phyloP scores from a whole-genome alignment of 2,888 invertebrate species.

The Gari tellinella region DNA sequence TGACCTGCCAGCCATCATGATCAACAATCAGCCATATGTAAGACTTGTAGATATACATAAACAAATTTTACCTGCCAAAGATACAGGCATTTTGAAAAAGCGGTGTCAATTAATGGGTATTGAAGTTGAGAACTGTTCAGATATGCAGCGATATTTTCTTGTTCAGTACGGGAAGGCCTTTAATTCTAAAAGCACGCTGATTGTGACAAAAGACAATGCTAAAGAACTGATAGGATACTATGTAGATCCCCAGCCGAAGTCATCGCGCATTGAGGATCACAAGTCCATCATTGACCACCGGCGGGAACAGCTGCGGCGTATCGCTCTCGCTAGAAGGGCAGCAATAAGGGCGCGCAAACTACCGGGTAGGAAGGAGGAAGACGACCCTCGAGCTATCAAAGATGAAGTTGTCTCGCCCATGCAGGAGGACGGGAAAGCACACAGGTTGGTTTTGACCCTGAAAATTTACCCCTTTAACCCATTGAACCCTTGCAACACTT shows the following conservation, averaged over 20 bases:
- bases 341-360: conserved; percentile 45
- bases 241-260: conserved; percentile 77
- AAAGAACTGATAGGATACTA: conserved; percentile 82
- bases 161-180: conserved; percentile 83
- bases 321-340: conserved; percentile 46
- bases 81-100: conserved; percentile 84
- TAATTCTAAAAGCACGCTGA: conserved; percentile 83
- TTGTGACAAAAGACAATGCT: conserved; percentile 81
- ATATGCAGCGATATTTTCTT: conserved; percentile 84
- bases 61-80: conserved; percentile 84
- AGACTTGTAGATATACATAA: conserved; percentile 84
- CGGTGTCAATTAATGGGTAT: conserved; percentile 82
- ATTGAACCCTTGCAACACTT: no score
- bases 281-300: conserved; percentile 55
- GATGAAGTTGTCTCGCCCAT: conserved; percentile 1
- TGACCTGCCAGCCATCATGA: conserved; percentile 83
- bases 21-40: conserved; percentile 80
- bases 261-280: conserved; percentile 34
- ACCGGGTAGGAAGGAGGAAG: conserved; percentile 36
- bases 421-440: background rate
- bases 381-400: conserved; percentile 32
- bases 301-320: conserved; percentile 46
- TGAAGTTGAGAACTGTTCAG: conserved; percentile 81
- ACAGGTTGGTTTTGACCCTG: conserved; percentile 27
- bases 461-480: no score